A percentile compares a stretch with the other conserved stretches of the same genome.
Conservation (phyloP, 2,113 vertebrate genomes). For the Neoarius graeffei region DNA sequence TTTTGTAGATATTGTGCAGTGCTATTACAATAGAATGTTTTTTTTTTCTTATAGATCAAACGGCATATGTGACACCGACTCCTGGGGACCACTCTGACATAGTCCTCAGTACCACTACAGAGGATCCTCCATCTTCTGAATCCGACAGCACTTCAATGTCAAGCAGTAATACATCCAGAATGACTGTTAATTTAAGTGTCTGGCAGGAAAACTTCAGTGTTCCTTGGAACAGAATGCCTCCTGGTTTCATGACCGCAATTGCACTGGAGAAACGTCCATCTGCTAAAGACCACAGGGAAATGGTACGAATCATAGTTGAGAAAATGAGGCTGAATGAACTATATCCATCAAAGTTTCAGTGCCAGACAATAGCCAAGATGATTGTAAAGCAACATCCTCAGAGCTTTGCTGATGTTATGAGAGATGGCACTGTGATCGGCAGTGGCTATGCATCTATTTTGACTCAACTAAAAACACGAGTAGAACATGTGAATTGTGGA, state of each 20-base stretch:
- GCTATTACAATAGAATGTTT: no score
- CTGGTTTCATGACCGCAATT: constrained; percentile 28
- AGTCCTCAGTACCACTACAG: no score
- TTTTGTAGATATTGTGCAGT: no score
- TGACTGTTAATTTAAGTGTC: background rate
- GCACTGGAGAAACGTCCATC: background rate
- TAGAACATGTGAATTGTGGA: constrained; percentile 43
- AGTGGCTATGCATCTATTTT: constrained; percentile 46
- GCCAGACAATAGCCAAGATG: constrained; percentile 31
- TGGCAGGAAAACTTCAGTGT: constrained; percentile 30
- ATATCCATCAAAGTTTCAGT: constrained; percentile 36
- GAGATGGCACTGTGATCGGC: constrained; percentile 38
- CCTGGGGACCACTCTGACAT: no score
- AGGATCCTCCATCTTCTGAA: no score
- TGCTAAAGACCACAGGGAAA: background rate
- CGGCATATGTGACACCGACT: no score
- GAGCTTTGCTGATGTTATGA: constrained; percentile 38
- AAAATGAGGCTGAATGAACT: constrained; percentile 24
- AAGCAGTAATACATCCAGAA: no score
- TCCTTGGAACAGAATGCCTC: constrained; percentile 32
- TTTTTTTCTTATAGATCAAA: no score
- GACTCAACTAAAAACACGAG: constrained; percentile 38
- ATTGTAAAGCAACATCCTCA: constrained; percentile 24
- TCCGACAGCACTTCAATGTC: no score
- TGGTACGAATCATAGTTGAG: background rate